Base-by-base conservation (phyloP, 2,888 invertebrate species). In the Zonitis immaculata region DNA sequence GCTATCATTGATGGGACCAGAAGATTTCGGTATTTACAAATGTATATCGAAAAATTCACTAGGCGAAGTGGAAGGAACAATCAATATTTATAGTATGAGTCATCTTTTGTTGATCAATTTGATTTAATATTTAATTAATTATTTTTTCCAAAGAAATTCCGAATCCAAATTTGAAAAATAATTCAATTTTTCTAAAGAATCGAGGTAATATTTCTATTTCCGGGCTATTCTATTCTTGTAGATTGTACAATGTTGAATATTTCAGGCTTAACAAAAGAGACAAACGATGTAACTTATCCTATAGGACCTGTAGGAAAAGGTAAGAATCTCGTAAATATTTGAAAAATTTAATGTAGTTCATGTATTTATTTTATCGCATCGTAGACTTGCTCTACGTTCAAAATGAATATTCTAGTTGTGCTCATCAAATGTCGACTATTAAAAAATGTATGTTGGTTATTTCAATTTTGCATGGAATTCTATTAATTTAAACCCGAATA, bases 21-120 rank as follows among this genome's bases (percentile, higher is more conserved):
- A 76, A 53, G 86, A 86, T 69, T 87, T 82, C 66, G 85, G 85
- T 54, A 81, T 83, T 49, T 87, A 86, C 74, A 82, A 83, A 73
- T 88, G 87, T 76, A 82, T 87, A 73, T 85, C 86, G 57, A 87
- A 86, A 73, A 88, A 87, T 73, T 84, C 85, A 25, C 78, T 87
- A 14, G 87, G 87, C 44, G 85, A 85, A 69, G 86, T 87, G 22
- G 86, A 87, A 68, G 87, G 86, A 57, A 83, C 82, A 64, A 87
- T 87, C 66, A 85, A 84, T 75, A 76, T 88, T 62, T 86, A 87
- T 71, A 81, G 87, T 87, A n/a, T n/a, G n/a, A n/a, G n/a, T n/a
- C n/a, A n/a, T n/a, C n/a, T n/a, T n/a, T n/a, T n/a, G n/a, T n/a
- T n/a, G n/a, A n/a, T n/a, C n/a, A n/a, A n/a, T n/a, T n/a, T n/a